Evolutionary conservation across 1,140 invertebrate genomes (phyloP).

Genomic region (Diachasma alloeum): DNA sequence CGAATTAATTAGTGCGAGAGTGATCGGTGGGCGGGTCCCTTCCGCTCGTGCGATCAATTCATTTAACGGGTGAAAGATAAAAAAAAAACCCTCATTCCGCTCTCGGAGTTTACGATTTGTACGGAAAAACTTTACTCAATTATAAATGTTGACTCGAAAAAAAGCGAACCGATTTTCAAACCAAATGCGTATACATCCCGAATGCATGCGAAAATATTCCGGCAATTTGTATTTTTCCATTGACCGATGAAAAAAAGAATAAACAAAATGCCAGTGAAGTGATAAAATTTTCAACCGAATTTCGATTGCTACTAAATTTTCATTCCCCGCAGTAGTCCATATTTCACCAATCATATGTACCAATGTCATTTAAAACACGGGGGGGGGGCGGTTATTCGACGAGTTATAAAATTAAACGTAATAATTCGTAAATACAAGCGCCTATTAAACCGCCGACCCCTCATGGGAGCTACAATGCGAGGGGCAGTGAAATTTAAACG

Average conservation of each 20-base stretch:
- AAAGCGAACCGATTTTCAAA: background rate
- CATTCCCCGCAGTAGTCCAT: background rate
- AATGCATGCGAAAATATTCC: background rate
- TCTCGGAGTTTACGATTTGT: background rate
- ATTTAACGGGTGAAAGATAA: background rate
- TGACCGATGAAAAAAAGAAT: background rate
- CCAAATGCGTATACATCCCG: background rate
- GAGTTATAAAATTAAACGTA: background rate
- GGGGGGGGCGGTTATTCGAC: background rate
- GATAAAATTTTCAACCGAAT: background rate
- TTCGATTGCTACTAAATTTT: background rate
- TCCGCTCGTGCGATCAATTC: background rate
- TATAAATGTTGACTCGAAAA: background rate
- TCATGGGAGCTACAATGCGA: background rate
- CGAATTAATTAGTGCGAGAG: conserved; percentile 57
- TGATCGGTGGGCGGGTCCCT: conserved; percentile 42
- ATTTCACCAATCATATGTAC: background rate
- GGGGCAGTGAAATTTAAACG: background rate
- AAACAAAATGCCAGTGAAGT: background rate
- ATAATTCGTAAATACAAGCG: background rate
- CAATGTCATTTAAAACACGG: background rate
- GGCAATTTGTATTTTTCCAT: background rate
- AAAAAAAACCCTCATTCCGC: background rate
- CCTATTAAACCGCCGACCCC: background rate
- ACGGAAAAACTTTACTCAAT: background rate